These are phyloP conservation scores for Trypoxylon attenuatum DNA, from an alignment of 2,888 invertebrate genomes.

Conservation along the genomic window DNA sequence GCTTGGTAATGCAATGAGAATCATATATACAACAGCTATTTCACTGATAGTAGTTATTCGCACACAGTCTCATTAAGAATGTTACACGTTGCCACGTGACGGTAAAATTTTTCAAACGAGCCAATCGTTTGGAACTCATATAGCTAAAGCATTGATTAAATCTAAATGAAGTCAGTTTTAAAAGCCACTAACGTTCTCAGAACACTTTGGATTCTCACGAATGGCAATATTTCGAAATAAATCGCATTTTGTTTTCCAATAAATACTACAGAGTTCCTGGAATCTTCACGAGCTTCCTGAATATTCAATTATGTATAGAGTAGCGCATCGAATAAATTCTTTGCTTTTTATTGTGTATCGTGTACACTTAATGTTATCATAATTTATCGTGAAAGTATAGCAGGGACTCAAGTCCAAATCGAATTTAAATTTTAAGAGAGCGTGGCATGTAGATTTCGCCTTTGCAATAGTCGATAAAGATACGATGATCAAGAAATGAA, in stretches of 20 bases:
- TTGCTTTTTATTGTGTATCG: neutral
- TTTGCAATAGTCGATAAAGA: neutral
- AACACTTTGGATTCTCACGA: no score
- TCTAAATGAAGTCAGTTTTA: no score
- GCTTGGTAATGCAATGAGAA: slow-evolving; percentile 54
- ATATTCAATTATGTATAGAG: neutral
- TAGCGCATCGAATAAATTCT: neutral
- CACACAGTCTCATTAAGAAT: no score
- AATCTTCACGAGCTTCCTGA: neutral
- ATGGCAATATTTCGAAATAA: neutral
- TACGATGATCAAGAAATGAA: no score
- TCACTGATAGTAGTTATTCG: no score
- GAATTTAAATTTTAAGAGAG: neutral
- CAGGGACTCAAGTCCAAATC: neutral
- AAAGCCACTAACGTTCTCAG: no score
- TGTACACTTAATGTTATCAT: neutral
- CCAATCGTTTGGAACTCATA: no score
- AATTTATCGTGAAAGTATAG: neutral
- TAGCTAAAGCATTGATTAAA: no score
- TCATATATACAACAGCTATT: neutral
- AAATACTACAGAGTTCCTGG: neutral
- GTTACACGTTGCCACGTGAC: no score
- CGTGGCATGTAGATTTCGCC: neutral
- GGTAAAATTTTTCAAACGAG: no score
- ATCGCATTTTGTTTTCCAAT: neutral